phyloP scores from a whole-genome alignment of 2,113 vertebrate species.

The Neogale vison region DNA sequence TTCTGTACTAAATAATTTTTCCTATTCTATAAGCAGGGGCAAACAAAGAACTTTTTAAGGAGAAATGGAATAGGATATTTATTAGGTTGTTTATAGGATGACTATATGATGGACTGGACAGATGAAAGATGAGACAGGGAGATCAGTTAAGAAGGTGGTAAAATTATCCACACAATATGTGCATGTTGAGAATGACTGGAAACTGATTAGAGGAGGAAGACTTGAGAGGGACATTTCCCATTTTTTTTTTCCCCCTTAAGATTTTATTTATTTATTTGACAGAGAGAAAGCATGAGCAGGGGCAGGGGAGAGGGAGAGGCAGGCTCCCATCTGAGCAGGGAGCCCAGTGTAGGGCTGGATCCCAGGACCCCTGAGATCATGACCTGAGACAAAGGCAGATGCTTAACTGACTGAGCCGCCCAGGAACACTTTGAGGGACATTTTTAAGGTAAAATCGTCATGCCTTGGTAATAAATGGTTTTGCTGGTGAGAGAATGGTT shows the following conservation, averaged over 20 bases:
- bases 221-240: neutral
- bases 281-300: neutral
- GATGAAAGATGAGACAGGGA: neutral
- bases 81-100: neutral
- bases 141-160: neutral
- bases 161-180: neutral
- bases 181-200: neutral
- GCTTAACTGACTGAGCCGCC: neutral
- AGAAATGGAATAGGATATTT: conserved; percentile 20
- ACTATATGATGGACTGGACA: neutral
- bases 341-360: neutral
- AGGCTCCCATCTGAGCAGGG: no score
- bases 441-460: neutral
- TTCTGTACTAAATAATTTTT: neutral
- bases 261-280: no score
- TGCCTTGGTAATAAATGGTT: neutral
- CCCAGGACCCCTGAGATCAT: neutral
- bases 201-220: neutral
- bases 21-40: neutral
- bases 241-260: neutral
- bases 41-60: neutral
- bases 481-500: neutral
- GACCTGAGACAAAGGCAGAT: neutral
- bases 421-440: neutral
- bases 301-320: neutral